Evolutionary conservation across 2,888 invertebrate species (phyloP).

Genomic region (Drosophila mimetica): DNA sequence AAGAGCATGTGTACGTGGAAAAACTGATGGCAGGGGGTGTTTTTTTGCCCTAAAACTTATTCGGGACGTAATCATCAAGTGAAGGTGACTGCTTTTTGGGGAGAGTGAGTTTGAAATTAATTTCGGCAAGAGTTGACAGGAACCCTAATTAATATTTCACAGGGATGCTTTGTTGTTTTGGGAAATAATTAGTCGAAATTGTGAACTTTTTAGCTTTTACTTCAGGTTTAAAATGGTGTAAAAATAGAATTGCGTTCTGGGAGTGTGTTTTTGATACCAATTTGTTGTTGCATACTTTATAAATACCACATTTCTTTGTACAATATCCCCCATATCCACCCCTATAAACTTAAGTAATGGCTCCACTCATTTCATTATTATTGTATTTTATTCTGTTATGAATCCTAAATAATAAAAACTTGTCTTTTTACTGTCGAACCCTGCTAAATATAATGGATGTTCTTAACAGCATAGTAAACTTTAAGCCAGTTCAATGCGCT

Average conservation of each 20-base stretch:
- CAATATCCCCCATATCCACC: too few species aligned
- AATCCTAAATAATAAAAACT: too few species aligned
- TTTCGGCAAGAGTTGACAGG: background rate
- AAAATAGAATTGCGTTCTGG: too few species aligned
- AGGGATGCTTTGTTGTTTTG: background rate
- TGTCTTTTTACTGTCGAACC: too few species aligned
- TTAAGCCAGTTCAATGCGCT: background rate
- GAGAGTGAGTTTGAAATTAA: background rate
- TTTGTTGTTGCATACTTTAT: too few species aligned
- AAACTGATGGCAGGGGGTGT: slow-evolving; percentile 6
- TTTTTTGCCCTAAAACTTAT: slow-evolving; percentile 1
- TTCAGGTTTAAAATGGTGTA: too few species aligned
- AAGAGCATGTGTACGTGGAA: slow-evolving; percentile 8
- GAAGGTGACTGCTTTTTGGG: background rate
- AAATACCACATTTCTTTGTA: too few species aligned
- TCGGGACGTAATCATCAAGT: slow-evolving; percentile 1
- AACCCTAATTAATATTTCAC: background rate
- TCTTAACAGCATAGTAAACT: background rate
- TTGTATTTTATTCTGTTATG: too few species aligned
- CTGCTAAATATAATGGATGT: background rate
- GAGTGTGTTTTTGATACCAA: too few species aligned
- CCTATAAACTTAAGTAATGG: too few species aligned
- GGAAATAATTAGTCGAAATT: background rate
- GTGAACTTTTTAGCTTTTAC: background rate
- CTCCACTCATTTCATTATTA: too few species aligned